Conservation (phyloP, 2,113 vertebrate species). For the Camelus dromedarius region DNA sequence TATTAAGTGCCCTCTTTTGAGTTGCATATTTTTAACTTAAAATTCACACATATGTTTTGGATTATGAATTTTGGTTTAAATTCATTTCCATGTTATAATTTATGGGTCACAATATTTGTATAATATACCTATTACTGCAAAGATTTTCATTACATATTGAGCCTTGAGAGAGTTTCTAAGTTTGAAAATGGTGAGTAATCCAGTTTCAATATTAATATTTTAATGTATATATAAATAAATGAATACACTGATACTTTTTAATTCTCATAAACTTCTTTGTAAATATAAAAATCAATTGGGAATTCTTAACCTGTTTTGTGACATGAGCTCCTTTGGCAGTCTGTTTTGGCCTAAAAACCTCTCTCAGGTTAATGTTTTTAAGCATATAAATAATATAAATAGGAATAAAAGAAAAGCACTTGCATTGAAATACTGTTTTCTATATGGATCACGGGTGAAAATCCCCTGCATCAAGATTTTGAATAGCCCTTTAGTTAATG, state of each 20-base stretch:
- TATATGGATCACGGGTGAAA: not conserved
- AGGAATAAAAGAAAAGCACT: not conserved
- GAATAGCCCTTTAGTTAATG: slow-evolving; percentile 64
- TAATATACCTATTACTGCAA: not conserved
- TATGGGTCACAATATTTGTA: not conserved
- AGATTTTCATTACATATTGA: slow-evolving; percentile 12
- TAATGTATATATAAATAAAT: not conserved
- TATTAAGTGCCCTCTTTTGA: not conserved
- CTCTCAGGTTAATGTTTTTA: slow-evolving; percentile 23
- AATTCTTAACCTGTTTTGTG: not conserved
- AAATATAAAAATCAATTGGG: not conserved
- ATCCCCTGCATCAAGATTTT: slow-evolving; percentile 6
- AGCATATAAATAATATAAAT: slow-evolving; percentile 34
- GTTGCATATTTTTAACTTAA: not conserved
- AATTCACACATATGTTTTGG: slow-evolving; percentile 34
- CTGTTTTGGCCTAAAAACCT: not conserved
- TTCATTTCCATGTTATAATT: not conserved
- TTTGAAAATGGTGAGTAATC: slow-evolving; percentile 40
- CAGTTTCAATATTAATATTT: slow-evolving; percentile 35
- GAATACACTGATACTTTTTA: slow-evolving; percentile 49
- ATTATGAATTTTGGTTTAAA: slow-evolving; percentile 48
- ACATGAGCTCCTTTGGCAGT: not conserved
- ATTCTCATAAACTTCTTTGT: not conserved
- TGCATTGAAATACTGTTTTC: slow-evolving; percentile 48
- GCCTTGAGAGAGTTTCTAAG: not conserved